Percentiles rank a stretch among this genome's conserved stretches.
phyloP scores from a whole-genome alignment of 2,113 vertebrate genomes.

The Ciconia maguari region DNA sequence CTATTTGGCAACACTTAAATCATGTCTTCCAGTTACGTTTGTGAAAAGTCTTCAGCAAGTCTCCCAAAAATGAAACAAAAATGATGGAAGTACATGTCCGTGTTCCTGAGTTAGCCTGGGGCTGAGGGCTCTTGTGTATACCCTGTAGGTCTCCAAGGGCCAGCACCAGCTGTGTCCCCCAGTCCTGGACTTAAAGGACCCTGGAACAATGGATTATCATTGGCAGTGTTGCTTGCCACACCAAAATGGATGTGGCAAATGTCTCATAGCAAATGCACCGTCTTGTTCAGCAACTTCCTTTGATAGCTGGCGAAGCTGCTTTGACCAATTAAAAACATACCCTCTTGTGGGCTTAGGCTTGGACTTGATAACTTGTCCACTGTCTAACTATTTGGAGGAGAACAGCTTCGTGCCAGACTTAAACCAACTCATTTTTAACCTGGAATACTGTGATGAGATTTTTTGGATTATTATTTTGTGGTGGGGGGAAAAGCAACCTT shows the following conservation, averaged over 20 bases:
- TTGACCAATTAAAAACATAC: not conserved
- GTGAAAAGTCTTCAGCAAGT: not conserved
- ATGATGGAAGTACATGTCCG: fast-evolving
- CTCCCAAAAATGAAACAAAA: not conserved
- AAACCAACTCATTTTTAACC: not conserved
- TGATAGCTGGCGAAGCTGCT: not conserved
- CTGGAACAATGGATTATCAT: not conserved
- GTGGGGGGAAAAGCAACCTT: not conserved
- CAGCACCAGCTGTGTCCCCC: not conserved
- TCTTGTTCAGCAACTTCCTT: not conserved
- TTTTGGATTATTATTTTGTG: not conserved
- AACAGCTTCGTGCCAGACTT: not conserved
- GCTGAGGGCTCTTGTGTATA: not conserved
- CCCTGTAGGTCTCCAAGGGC: not conserved
- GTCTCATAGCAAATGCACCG: not conserved
- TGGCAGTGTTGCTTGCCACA: not conserved
- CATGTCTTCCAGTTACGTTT: not conserved
- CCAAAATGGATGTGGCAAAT: not conserved
- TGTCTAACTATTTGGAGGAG: not conserved
- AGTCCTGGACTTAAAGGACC: not conserved
- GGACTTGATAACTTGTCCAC: not conserved
- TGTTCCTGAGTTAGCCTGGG: not conserved
- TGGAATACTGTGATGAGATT: not conserved
- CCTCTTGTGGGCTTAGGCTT: not conserved
- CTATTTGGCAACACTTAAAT: not conserved